Percentiles rank a stretch among this genome's conserved stretches.
These are phyloP conservation scores for Ophion ventricosus DNA, from an alignment of 2,888 invertebrate genomes.

Conservation along the genomic window DNA sequence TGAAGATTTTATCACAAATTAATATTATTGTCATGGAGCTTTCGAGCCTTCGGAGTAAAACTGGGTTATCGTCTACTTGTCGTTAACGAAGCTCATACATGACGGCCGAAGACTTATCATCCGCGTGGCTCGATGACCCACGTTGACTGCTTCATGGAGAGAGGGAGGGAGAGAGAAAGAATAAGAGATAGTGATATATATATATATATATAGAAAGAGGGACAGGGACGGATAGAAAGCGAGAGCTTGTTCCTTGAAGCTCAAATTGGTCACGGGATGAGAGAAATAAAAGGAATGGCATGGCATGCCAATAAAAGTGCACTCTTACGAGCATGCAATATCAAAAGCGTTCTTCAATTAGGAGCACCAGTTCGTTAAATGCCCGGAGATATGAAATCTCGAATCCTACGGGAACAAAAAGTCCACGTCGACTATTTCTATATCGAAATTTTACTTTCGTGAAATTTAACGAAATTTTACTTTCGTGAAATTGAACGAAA, in stretches of 20 bases:
- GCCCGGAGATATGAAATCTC: background rate
- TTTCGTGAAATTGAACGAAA: too few species aligned
- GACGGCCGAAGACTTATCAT: constrained; percentile 73
- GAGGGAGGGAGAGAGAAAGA: background rate
- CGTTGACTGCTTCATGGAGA: constrained; percentile 27
- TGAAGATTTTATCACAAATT: background rate
- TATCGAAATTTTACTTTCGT: background rate
- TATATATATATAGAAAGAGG: background rate
- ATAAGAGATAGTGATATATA: background rate
- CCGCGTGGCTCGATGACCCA: constrained; percentile 71
- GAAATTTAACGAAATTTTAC: too few species aligned
- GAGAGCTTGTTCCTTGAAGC: background rate
- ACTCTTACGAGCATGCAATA: constrained; percentile 35
- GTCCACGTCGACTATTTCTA: background rate
- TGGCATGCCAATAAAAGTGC: constrained; percentile 17
- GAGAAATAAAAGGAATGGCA: constrained; percentile 43
- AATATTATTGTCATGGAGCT: constrained; percentile 26
- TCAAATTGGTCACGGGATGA: constrained; percentile 21
- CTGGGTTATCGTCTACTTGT: constrained; percentile 78
- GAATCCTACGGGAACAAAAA: constrained; percentile 23
- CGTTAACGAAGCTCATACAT: constrained; percentile 71
- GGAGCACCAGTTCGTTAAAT: constrained; percentile 49
- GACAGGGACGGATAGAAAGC: background rate
- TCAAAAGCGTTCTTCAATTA: constrained; percentile 48
- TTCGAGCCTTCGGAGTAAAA: constrained; percentile 68